Evolutionary conservation across 2,797 vertebrate species (phyloP).

Genomic region (Eulemur albifrons): DNA sequence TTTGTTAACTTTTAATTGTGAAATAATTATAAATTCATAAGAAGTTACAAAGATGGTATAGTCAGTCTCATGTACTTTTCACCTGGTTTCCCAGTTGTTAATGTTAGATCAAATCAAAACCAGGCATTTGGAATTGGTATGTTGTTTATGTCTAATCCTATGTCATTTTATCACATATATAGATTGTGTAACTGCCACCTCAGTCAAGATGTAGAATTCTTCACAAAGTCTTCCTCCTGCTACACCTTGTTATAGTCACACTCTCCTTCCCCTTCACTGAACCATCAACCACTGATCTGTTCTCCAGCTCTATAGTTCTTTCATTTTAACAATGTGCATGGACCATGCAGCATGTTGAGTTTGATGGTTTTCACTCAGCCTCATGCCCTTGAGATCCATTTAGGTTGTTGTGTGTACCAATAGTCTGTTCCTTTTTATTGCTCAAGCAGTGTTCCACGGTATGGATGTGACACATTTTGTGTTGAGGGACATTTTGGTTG

Average conservation of each 20-base stretch:
- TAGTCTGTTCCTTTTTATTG: background rate
- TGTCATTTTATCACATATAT: background rate
- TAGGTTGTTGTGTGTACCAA: background rate
- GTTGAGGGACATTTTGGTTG: background rate
- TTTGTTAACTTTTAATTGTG: background rate
- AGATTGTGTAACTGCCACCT: background rate
- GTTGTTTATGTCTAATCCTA: background rate
- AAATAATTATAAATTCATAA: constrained; percentile 1
- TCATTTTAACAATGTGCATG: background rate
- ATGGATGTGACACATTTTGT: background rate
- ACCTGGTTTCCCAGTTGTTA: background rate
- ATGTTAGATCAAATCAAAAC: background rate
- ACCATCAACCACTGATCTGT: background rate
- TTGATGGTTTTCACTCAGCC: background rate
- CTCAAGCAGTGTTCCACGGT: background rate
- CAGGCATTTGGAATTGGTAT: background rate
- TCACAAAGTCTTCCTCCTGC: background rate
- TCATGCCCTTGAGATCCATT: background rate
- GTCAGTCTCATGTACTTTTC: background rate
- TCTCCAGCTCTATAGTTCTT: background rate
- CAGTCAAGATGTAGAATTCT: background rate
- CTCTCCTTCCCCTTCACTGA: background rate
- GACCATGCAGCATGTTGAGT: background rate
- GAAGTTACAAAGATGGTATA: background rate
- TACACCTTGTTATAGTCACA: background rate